A percentile compares a stretch with the other conserved stretches of the same genome.
These are phyloP conservation scores for Ceyx erithaca DNA, from an alignment of 2,797 vertebrate species.

Conservation along the genomic window DNA sequence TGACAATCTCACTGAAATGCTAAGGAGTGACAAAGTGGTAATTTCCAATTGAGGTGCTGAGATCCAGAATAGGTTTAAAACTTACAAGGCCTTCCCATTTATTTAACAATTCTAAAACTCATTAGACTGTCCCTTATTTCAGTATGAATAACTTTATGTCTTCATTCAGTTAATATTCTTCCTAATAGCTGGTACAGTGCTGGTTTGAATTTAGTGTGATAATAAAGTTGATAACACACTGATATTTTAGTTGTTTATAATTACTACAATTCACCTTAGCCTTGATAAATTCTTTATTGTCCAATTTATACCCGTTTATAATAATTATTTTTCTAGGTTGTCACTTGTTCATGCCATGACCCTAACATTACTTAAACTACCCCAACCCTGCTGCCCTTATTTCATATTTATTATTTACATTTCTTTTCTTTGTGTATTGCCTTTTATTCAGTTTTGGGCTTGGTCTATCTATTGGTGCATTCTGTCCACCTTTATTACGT, in stretches of 20 bases:
- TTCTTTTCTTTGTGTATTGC: not conserved
- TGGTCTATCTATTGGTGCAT: not conserved
- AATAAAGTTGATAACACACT: not conserved
- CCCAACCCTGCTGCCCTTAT: fast-evolving
- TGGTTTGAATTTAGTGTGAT: not conserved
- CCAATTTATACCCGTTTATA: not conserved
- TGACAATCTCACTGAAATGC: not conserved
- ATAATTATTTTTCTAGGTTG: not conserved
- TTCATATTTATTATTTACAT: not conserved
- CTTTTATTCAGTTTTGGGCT: not conserved
- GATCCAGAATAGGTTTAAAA: not conserved
- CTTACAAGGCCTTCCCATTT: not conserved
- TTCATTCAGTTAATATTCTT: not conserved
- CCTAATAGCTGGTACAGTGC: not conserved
- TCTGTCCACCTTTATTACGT: not conserved
- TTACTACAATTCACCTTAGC: not conserved
- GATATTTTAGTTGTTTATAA: not conserved
- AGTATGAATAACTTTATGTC: not conserved
- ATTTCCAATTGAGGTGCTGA: not conserved
- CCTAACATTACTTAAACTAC: not conserved
- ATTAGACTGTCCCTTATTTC: not conserved
- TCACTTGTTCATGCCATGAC: not conserved
- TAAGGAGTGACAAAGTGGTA: not conserved
- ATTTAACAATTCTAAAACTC: not conserved
- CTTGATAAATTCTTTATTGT: not conserved